Evolutionary conservation across 92 coral and sea anemone species (phyloP), one percentile per base, ranked within the genome.

Genomic region (Porites divaricata): DNA sequence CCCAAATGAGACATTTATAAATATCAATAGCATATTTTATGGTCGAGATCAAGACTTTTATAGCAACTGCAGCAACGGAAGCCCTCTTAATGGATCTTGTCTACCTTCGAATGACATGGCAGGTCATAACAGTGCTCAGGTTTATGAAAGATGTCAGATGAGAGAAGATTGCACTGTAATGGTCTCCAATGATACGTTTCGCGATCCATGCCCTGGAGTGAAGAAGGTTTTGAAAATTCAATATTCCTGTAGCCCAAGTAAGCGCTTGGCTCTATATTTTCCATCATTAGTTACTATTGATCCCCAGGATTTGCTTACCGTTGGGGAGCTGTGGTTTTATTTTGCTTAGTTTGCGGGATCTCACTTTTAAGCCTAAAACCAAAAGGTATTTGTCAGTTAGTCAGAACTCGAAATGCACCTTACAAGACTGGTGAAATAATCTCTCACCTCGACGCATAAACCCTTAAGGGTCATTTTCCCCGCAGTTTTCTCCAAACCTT

Each of bases 181-280:
- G 57, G 91, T 83, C 15, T 74, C 88, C 14, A 76, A 67, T 24
- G 84, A 74, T 52, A 83, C 75, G 2, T 90, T 90, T 72, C 49
- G 12, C 17, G 93, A 90, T 57, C 90, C 93, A 1, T 90, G 93
- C 21, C 93, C 93, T 41, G 93, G 93, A 8, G 49, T 62, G 50
- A 72, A 52, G 2, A 90, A 90, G 56, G 74, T 72, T 16, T 77
- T 90, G 53, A 67, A 87, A 41, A 68, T 90, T 10, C 20, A 52
- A 8, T 90, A 81, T 83, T 23, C 87, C 17, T 90, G 93, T 58
- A 90, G 88, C 19, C 91, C 91, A 8, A 79, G 93, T 90, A 53
- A 73, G 85, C 4, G 16, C 21, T 23, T 28, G 2, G 13, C 9
- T 4, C 45, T 35, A 35, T 35, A 35, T 35, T 35, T 35, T 35